Evolutionary conservation across 2,888 invertebrate genomes (phyloP), one percentile per base, ranked within the genome.

Genomic region (Dendrolimus houi): DNA sequence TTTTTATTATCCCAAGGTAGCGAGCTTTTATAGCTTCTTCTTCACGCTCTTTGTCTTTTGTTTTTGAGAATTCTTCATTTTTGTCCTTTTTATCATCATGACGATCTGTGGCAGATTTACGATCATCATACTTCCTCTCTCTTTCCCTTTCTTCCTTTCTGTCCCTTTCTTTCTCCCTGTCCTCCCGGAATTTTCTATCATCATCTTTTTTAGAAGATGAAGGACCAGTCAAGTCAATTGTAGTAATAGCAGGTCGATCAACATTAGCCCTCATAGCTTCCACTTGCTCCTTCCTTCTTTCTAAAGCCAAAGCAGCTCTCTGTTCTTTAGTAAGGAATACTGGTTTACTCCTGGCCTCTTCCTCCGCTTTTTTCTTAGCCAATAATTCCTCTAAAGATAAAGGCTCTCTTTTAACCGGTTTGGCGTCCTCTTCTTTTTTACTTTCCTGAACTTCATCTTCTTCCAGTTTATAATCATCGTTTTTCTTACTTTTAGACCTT

Each of bases 321-420:
- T 99, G 97, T 80, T 98, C 98, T 91, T 99, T 99, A 0, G 98
- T 97, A 52, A 99, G 88, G 79, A 99, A 99, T 42, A 98, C 97
- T 0, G 99, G 99, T 92, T 99, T 99, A 69, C 98, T 97, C 56
- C 96, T 93, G 1, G 97, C 98, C 72, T 96, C 96, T 80, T 99
- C 98, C 77, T 98, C 98, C 0, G 97, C 97, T 76, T 99, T 98
- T 78, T 98, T 98, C 83, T 98, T 98, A 0, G 97, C 96, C 55
- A 99, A 87, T 53, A 99, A 83, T 79, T 99, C 99, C 80, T 99
- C 99, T 58, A 99, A 87, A 7, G 99, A 99, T 13, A 99, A 86
- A 0, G 99, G 99, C 76, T 99, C 98, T 56, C 80, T 91, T 83
- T 76, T 91, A 14, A 74, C 68, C 7, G 71, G 75, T 64, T 83